Conservation (phyloP, 2,113 vertebrate genomes). For the Anthoscopus minutus region DNA sequence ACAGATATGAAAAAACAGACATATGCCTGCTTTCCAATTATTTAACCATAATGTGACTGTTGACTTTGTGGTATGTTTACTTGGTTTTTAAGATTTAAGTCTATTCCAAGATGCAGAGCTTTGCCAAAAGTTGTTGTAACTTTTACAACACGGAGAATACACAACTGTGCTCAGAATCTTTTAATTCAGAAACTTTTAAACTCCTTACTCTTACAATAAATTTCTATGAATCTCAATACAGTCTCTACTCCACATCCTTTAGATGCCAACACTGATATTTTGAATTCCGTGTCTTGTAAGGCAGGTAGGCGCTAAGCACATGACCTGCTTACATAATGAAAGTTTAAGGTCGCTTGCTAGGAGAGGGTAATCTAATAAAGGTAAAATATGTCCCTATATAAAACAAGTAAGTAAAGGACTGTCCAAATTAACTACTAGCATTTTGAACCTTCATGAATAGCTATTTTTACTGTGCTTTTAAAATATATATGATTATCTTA, state of each 20-base stretch:
- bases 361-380: background rate
- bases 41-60: background rate
- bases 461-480: background rate
- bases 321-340: background rate
- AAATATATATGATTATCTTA: background rate
- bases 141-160: background rate
- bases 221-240: background rate
- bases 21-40: background rate
- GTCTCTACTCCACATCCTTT: background rate
- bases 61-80: slow-evolving; percentile 12
- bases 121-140: background rate
- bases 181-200: background rate
- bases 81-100: background rate
- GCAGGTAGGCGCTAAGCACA: background rate
- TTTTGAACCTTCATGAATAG: background rate
- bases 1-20: background rate
- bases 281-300: background rate
- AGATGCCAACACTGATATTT: background rate
- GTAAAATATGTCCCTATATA: background rate
- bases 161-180: background rate
- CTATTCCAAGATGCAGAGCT: background rate
- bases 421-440: background rate
- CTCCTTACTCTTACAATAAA: background rate
- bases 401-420: background rate
- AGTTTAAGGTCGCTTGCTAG: background rate